Conservation (phyloP, 2,113 vertebrate genomes). For the Phasianus colchicus region DNA sequence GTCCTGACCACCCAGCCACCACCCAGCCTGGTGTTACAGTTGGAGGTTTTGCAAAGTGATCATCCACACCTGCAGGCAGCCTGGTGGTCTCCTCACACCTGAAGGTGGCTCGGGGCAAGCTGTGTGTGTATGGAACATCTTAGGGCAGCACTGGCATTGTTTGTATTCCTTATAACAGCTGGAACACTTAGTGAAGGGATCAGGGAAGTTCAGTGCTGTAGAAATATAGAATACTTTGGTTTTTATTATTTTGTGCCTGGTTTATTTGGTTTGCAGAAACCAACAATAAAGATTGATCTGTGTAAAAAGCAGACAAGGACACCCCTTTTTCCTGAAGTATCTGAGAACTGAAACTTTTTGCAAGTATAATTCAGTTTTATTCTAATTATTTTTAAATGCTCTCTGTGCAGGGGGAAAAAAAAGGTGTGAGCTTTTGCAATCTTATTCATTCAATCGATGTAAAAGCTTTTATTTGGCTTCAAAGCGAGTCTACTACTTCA, state of each 20-base stretch:
- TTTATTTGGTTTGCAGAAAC: neutral
- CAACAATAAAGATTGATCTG: neutral
- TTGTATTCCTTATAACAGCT: neutral
- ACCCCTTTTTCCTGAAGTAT: neutral
- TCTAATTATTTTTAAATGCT: conserved; percentile 34
- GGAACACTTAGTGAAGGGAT: accelerated
- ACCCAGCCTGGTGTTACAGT: neutral
- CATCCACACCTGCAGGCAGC: neutral
- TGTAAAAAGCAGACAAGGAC: neutral
- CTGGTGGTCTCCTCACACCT: neutral
- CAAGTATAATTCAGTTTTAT: conserved; percentile 36
- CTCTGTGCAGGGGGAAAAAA: neutral
- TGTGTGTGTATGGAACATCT: neutral
- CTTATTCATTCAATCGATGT: conserved; percentile 58
- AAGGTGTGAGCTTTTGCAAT: conserved; percentile 71
- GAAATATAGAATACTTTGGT: neutral
- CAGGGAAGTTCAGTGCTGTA: neutral
- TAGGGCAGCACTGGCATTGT: neutral
- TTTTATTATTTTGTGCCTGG: neutral
- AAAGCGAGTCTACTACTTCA: conserved; percentile 77
- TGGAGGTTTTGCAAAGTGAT: neutral
- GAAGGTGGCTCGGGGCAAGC: neutral
- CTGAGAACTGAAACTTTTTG: conserved; percentile 27
- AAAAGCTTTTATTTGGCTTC: conserved; percentile 77
- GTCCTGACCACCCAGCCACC: neutral